Evolutionary conservation across 2,797 vertebrate genomes (phyloP), one percentile per base, ranked within the genome.

Genomic region (Chloroceryle amazona): DNA sequence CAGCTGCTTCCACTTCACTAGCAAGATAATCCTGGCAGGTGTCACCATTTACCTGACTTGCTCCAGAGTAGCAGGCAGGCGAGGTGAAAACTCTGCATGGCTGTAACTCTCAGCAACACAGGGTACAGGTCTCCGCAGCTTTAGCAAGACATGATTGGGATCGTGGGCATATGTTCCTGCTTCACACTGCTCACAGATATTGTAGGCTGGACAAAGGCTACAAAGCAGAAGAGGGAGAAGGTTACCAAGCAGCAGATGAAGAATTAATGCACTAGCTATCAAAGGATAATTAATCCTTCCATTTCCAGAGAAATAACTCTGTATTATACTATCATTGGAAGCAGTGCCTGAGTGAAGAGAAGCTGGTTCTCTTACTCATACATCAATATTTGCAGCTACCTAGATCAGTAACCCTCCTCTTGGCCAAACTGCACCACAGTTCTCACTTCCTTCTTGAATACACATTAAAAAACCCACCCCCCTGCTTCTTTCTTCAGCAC

Each of bases 191-290:
- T 98, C 98, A 91, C 98, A 98, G 81, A 99, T 98, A 91, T 98
- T 99, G 97, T 99, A 99, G 91, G 99, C 98, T 29, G 99, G 98
- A 81, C 99, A 99, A 31, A 99, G 98, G 31, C 99, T 99, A 97
- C 70, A 31, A 65, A 51, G 70, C 60, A 92, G 57, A 25, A 54
- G 44, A 86, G 47, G 35, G 5, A 74, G 21, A n/a, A 33, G 7
- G 26, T 85, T 80, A 88, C 4, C 19, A 35, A 49, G 29, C 73
- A 17, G 18, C 12, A 60, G 47, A 42, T 26, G 67, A 87, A 70
- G 41, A 54, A 78, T 23, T 42, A 75, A 55, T 11, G 18, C 29
- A 31, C 14, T 41, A 89, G 66, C 66, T 23, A 74, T 10, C 22
- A 20, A 78, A 73, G 11, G 33, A 33, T 42, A 52, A 85, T 52